Evolutionary conservation across 2,797 vertebrate genomes (phyloP).

Genomic region (Chromobotia macracanthus): DNA sequence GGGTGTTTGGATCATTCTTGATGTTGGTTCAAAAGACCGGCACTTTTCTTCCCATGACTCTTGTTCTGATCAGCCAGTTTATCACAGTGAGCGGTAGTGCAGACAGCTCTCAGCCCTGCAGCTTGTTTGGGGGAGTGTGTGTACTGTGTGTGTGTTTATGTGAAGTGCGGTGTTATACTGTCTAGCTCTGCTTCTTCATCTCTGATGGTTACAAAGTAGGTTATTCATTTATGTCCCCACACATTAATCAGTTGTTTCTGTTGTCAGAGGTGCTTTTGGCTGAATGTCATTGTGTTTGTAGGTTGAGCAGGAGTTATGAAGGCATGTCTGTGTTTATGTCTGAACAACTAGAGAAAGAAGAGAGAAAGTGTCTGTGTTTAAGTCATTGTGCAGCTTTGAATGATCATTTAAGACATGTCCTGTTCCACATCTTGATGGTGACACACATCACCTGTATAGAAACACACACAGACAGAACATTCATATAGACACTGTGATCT

Average conservation of each 20-base stretch:
- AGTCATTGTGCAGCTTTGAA: conserved; percentile 41
- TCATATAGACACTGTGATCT: conserved; percentile 25
- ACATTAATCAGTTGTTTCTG: neutral
- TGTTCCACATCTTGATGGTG: conserved; percentile 58
- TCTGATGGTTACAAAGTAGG: conserved; percentile 7
- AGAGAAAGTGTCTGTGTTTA: conserved; percentile 34
- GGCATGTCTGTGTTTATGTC: conserved; percentile 2
- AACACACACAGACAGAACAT: conserved; percentile 43
- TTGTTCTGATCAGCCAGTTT: conserved; percentile 67
- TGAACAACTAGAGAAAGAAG: conserved; percentile 13
- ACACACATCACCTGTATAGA: conserved; percentile 40
- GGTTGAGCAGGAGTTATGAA: neutral
- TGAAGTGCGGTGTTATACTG: conserved; percentile 20
- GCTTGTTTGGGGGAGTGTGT: conserved; percentile 58
- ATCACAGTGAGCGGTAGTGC: conserved; percentile 67
- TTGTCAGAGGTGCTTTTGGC: neutral
- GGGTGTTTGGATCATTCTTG: neutral
- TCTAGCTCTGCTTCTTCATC: conserved; percentile 6
- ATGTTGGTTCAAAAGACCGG: neutral
- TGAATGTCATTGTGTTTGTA: neutral
- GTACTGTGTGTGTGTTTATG: conserved; percentile 60
- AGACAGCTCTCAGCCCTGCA: conserved; percentile 65
- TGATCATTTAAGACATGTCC: conserved; percentile 56
- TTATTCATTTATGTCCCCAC: conserved; percentile 12
- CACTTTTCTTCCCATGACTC: conserved; percentile 11